These are phyloP conservation scores for Scaptomyza graminum DNA, from an alignment of 1,140 invertebrate genomes.

Conservation along the genomic window DNA sequence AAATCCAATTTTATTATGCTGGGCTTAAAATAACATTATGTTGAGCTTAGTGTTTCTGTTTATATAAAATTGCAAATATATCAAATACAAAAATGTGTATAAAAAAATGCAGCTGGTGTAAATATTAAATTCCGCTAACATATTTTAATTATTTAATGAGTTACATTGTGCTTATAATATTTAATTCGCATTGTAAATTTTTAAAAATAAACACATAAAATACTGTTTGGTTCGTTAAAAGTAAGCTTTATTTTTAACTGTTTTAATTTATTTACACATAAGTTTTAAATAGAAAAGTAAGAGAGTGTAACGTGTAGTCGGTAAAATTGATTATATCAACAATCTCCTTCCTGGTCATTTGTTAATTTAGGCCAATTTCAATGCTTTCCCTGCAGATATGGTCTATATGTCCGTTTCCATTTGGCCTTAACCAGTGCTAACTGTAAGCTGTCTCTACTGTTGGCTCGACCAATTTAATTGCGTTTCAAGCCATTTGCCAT, in stretches of 20 bases:
- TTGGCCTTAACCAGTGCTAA: background rate
- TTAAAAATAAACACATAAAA: too few relatives aligned
- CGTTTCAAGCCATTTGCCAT: slow-evolving; percentile 35
- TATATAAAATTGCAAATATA: too few relatives aligned
- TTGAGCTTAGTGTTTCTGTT: too few relatives aligned
- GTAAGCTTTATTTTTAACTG: too few relatives aligned
- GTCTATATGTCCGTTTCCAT: slow-evolving; percentile 40
- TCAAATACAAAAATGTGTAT: too few relatives aligned
- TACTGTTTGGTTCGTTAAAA: too few relatives aligned
- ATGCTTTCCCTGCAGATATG: background rate
- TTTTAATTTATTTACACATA: too few relatives aligned
- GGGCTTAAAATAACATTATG: background rate
- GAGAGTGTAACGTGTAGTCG: background rate
- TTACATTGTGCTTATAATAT: too few relatives aligned
- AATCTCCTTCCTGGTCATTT: background rate
- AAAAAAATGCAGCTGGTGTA: too few relatives aligned
- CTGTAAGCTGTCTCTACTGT: slow-evolving; percentile 13
- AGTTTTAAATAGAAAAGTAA: background rate
- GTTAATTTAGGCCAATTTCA: slow-evolving; percentile 19
- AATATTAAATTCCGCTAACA: too few relatives aligned
- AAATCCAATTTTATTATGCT: background rate
- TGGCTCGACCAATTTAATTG: slow-evolving; percentile 30
- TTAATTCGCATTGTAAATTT: too few relatives aligned
- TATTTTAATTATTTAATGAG: too few relatives aligned
- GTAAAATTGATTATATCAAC: background rate